Base-by-base conservation (phyloP, 2,113 vertebrate species). In the Clarias batrachus region DNA sequence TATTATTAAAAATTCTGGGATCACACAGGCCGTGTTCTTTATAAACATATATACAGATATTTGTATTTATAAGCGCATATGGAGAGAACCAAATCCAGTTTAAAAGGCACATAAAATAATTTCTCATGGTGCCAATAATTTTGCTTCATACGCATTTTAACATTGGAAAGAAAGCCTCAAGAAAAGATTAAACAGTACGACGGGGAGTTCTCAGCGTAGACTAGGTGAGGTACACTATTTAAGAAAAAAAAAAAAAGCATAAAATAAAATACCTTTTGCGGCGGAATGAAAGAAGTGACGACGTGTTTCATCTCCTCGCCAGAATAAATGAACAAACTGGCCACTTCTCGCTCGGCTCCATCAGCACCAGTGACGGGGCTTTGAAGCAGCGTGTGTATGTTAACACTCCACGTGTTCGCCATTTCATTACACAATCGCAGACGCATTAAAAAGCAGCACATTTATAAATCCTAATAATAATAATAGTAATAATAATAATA, bases 321-420 rank as follows among this genome's bases (percentile, higher is more conserved):
- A 91, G 92, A 92, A 94, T 93, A 94, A 94, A 94, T 94, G 91
- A 94, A 94, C 91, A 94, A 94, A 95, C 93, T 92, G 93, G 92
- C 93, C 92, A 81, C 91, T 92, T 93, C 90, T 91, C 91, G 91
- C 59, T 70, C 91, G 93, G 91, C 92, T 93, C 92, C 92, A 93
- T 94, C 92, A 70, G 81, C 48, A 88, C 73, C 81, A 92, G 82
- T 3, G n/a, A 88, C 91, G 71, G 82, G 82, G 90, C 92, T 94
- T 95, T 94, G 93, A 94, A 93, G 92, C 92, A 17, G 37, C 17
- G 68, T 76, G 83, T 37, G 76, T 59, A 21, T 37, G 52, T 77
- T 79, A 77, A 17, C 52, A 48, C 52, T 13, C 91, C 92, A 93
- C 91, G 91, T 93, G 93, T 94, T 94, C 93, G 94, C 94, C 93